Percentiles rank a stretch among this genome's conserved stretches.
Evolutionary conservation across 2,888 invertebrate genomes (phyloP).

Genomic region (Synanthedon vespiformis): DNA sequence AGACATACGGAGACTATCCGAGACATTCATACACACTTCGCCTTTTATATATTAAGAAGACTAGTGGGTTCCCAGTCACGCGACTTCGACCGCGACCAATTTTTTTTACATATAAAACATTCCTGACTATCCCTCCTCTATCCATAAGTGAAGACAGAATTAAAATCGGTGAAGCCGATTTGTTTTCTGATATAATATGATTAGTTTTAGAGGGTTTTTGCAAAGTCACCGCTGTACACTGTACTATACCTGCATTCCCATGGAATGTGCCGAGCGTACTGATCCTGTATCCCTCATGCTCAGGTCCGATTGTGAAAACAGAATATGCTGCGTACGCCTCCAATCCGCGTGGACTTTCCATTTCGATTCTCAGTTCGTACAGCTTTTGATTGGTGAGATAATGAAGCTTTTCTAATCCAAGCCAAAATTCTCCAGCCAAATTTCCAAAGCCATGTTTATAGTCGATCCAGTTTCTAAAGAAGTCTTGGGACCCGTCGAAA

Average conservation of each 20-base stretch:
- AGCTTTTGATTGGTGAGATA: conserved; percentile 63
- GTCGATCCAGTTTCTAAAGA: conserved; percentile 74
- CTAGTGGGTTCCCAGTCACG: too few relatives aligned
- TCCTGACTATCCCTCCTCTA: too few relatives aligned
- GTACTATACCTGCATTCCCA: conserved; percentile 71
- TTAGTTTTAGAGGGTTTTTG: too few relatives aligned
- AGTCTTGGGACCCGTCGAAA: conserved; percentile 74
- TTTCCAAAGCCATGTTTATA: conserved; percentile 81
- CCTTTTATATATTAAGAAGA: too few relatives aligned
- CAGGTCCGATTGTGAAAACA: conserved; percentile 75
- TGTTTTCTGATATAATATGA: too few relatives aligned
- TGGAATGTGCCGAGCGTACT: conserved; percentile 73
- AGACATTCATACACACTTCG: too few relatives aligned
- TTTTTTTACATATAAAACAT: too few relatives aligned
- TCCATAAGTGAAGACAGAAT: too few relatives aligned
- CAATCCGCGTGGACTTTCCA: conserved; percentile 72
- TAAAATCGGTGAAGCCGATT: too few relatives aligned
- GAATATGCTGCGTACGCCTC: conserved; percentile 72
- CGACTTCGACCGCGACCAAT: too few relatives aligned
- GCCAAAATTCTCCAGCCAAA: conserved; percentile 77
- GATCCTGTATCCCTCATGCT: conserved; percentile 74
- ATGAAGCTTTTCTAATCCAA: conserved; percentile 77
- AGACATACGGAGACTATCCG: too few relatives aligned
- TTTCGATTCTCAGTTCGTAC: conserved; percentile 71
- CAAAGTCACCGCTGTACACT: too few relatives aligned